Base-by-base conservation (phyloP, 2,888 invertebrate species). In the Dynastes tityus region DNA sequence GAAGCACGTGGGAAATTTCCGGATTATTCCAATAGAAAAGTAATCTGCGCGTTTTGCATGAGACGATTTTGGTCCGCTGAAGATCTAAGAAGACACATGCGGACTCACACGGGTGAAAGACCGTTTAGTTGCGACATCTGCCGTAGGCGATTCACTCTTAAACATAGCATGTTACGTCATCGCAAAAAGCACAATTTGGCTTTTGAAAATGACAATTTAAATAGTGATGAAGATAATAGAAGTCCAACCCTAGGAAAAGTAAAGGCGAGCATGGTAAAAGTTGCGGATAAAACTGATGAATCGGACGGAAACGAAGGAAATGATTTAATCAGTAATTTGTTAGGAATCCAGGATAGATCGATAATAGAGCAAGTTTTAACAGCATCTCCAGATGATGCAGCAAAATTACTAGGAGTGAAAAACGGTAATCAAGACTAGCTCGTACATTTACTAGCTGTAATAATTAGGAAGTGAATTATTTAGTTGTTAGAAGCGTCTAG, bases 51-150 rank as follows among this genome's bases (percentile, higher is more conserved):
- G 0, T 96, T 98, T 86, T 98, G 98, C 88, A 92, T 97, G 87
- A 94, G 97, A 80, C 93, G 97, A 67, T 98, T 98, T 90, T 97
- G 97, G 97, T 97, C 97, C 0, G 96, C 97, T 0, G 97, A 98
- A 87, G 98, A 98, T 88, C 90, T 98, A 4, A 92, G 97, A 0
- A 93, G 97, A 0, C 98, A 98, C 88, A 97, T 98, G 96, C 91
- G 97, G 27, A 97, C 97, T 0, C 98, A 98, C 87, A 96, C 96
- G 0, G 97, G 97, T 0, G 97, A 97, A 86, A 90, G 97, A 1
- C 97, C 97, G 0, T 98, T 97, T 88, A 95, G 95, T 79, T 98
- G 97, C 87, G 96, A 97, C 88, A 93, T 97, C 63, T 98, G 98
- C 88, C 90, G 94, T 53, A 92, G 97, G 5, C 92, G 95, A 81